Percentiles rank a stretch among this genome's conserved stretches.
These are phyloP conservation scores for Equus przewalskii DNA, from an alignment of 2,113 vertebrate genomes.

Conservation along the genomic window DNA sequence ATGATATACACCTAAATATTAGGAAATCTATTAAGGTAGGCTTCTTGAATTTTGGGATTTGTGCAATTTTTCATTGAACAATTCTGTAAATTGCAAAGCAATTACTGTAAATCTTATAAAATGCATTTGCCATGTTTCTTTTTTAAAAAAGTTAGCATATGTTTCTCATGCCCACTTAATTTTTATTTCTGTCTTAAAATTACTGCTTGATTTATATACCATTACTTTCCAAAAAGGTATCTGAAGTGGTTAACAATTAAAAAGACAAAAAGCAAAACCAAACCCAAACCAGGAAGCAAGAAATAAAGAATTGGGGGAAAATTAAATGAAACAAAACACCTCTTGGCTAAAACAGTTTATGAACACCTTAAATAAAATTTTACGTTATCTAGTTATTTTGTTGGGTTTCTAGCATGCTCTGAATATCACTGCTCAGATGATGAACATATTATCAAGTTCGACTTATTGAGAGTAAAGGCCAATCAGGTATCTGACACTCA, in stretches of 20 bases:
- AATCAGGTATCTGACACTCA: background rate
- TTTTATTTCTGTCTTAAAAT: constrained; percentile 72
- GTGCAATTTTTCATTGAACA: background rate
- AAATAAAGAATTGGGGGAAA: background rate
- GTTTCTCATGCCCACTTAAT: constrained; percentile 40
- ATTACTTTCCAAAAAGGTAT: constrained; percentile 55
- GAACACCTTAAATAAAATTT: background rate
- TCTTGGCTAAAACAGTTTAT: background rate
- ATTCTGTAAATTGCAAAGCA: constrained; percentile 21
- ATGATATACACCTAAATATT: background rate
- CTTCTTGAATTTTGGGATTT: background rate
- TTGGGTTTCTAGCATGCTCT: background rate
- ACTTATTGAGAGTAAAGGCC: background rate
- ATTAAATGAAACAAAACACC: constrained; percentile 21
- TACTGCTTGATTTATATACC: constrained; percentile 40
- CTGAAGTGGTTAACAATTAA: background rate
- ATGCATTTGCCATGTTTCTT: background rate
- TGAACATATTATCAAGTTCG: background rate
- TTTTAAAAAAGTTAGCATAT: background rate
- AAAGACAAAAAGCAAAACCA: background rate
- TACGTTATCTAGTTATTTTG: background rate
- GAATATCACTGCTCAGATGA: background rate
- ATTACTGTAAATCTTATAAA: constrained; percentile 31
- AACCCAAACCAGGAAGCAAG: constrained; percentile 44
- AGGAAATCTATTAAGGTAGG: background rate